Evolutionary conservation across 2,113 vertebrate genomes (phyloP), one percentile per base, ranked within the genome.

Genomic region (Irena cyanogastra): DNA sequence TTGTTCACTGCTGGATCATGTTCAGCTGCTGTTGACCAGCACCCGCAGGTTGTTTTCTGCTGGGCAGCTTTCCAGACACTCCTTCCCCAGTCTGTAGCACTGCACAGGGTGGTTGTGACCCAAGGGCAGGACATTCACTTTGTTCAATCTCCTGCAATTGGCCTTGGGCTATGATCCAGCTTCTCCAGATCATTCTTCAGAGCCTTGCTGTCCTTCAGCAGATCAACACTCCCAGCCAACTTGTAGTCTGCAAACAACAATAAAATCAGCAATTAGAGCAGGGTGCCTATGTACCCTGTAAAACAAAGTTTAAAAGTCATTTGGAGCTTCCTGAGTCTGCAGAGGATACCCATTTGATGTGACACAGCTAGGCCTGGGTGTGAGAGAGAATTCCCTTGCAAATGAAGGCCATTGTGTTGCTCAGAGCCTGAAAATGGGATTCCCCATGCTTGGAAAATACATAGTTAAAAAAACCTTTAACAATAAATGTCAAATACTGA

Each of bases 401-500:
- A 83, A 89, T 57, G 17, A 50, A 78, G 20, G 65, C 13, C 35
- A 26, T 3, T 42, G 22, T 28, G 14, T 15, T 76, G 7, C n/a
- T 72, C 47, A 61, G 37, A 57, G 50, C 12, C 45, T 74, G 54
- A 77, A 86, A 89, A 56, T 24, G 11, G 19, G 60, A 81, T 89
- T 74, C 23, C 10, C 21, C 22, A 21, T 13, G 16, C 23, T 33
- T 13, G 49, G 37, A 47, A 93, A 88, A 72, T 16, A n/a, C 30
- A 27, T 4, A 80, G 24, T 22, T 71, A 13, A 57, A 60, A 56
- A 72, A 35, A 1, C 0, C 1, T 12, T 11, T 9, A 75, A 27
- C 13, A 50, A 24, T 19, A 66, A 59, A 54, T 42, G 24, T 44
- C 19, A 44, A 64, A 44, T 27, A 44, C 24, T 27, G 37, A 56